Base-by-base conservation (phyloP, 1,140 invertebrate species). In the Danaus melanippus region DNA sequence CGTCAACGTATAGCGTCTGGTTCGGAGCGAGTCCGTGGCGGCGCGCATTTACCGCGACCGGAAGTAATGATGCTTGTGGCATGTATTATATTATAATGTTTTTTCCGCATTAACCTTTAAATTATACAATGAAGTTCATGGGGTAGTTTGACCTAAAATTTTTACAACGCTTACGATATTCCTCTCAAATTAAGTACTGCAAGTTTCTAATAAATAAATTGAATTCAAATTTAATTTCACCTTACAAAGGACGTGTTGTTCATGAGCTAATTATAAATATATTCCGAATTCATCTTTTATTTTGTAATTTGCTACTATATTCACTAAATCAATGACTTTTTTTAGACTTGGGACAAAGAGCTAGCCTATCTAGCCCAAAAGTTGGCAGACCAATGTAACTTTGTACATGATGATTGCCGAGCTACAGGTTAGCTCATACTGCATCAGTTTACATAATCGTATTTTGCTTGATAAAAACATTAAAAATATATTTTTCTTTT, bases 61-160 rank as follows among this genome's bases (percentile, higher is more conserved):
- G 56, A 80, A 51, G 46, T 80, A 42, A 84, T 84, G 81, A 80
- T 82, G 81, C 60, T 72, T 53, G 81, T 84, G 54, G 81, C 82
- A 64, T 72, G 75, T 71, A 48, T 56, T 39, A 5, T 32, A 32
- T 4, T 32, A 32, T 32, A 32, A 32, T 32, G 6, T 32, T 7
- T 32, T 3, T 32, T 32, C 2, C 21, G 21, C 21, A 8, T 32
- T 32, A 32, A 5, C 21, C 21, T 32, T 32, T 32, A 4, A 32
- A 32, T 3, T 32, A 32, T 32, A 32, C 7, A 32, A 32, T 32
- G 4, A 2, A 3, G 15, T 32, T 32, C n/a, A n/a, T 32, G 21
- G 21, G 21, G 2, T 7, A 7, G 7, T 32, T 32, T 32, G 7
- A 32, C 2, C 7, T 3, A 32, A 32, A 32, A 3, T 32, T 7